Percentiles rank a stretch among this genome's conserved stretches.
Conservation (phyloP, 2,797 vertebrate species). For the Aphelocoma californica region DNA sequence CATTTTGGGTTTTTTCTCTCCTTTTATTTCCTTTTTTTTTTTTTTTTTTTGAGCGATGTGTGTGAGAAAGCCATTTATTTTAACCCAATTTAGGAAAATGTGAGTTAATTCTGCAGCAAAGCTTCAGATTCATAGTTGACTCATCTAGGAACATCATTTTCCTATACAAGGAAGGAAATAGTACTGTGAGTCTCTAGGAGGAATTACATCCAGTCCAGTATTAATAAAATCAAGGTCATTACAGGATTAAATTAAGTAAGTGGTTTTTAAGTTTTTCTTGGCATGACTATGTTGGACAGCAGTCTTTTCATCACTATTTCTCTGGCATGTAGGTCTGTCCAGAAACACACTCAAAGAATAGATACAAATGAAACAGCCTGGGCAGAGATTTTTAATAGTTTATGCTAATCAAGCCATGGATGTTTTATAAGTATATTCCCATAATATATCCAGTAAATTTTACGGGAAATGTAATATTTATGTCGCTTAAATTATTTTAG, state of each 20-base stretch:
- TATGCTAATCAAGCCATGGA: neutral
- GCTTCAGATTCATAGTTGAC: neutral
- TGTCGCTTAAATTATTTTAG: neutral
- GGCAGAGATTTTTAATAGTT: neutral
- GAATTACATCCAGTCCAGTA: neutral
- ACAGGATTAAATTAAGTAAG: neutral
- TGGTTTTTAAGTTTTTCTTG: neutral
- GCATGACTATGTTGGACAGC: neutral
- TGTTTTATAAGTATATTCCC: neutral
- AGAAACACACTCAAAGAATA: neutral
- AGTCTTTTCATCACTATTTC: neutral
- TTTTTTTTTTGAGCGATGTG: neutral
- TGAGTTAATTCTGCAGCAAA: neutral
- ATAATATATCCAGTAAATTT: neutral
- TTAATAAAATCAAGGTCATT: neutral
- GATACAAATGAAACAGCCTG: neutral
- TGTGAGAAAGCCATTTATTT: neutral
- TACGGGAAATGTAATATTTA: neutral
- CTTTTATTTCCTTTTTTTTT: neutral
- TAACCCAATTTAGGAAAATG: neutral
- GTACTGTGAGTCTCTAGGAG: neutral
- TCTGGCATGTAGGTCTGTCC: neutral
- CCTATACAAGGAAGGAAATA: neutral
- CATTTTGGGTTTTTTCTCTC: neutral
- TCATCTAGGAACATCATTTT: neutral